Evolutionary conservation across 1,140 invertebrate species (phyloP), one percentile per base, ranked within the genome.

Genomic region (Lutraria rhynchaena): DNA sequence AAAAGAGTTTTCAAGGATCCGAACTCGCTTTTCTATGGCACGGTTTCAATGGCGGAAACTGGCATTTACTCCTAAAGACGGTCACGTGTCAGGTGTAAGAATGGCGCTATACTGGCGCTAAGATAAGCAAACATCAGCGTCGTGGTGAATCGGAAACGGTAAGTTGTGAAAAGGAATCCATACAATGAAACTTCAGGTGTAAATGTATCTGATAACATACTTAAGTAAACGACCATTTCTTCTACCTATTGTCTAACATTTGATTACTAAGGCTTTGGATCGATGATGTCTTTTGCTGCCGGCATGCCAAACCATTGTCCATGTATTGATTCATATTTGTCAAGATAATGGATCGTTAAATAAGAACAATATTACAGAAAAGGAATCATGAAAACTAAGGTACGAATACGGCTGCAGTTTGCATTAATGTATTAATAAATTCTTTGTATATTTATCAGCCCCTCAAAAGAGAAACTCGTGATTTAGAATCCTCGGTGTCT

Each of bases 131-230:
- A 74, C 71, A 74, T 41, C 46, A 27, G 71, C 71, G 29, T 60
- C 51, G 33, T 46, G 71, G 27, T 53, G 46, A 37, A 74, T 29
- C 71, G 71, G 71, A 74, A 74, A 74, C 37, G 22, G 71, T 41
- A 41, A 74, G 71, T 60, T 57, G 44, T 74, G 35, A 53, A 74
- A 74, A 55, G 60, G 71, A 41, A 55, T 74, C 33, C 37, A 74
- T 57, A 60, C 71, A 60, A 74, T 74, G 60, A 74, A 55, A 74
- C 11, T 37, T 74, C 37, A 46, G 71, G 27, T 60, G 71, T 58
- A 60, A 74, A 74, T 74, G 60, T 58, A 41, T 60, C 35, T 35
- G 55, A 74, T 46, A 51, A 37, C 24, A 55, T 74, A 74, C 71
- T 60, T 74, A 60, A 74, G 71, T 60, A 58, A 58, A 74, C 29